These are phyloP conservation scores for Acrocephalus arundinaceus DNA, from an alignment of 2,113 vertebrate genomes.

Conservation along the genomic window DNA sequence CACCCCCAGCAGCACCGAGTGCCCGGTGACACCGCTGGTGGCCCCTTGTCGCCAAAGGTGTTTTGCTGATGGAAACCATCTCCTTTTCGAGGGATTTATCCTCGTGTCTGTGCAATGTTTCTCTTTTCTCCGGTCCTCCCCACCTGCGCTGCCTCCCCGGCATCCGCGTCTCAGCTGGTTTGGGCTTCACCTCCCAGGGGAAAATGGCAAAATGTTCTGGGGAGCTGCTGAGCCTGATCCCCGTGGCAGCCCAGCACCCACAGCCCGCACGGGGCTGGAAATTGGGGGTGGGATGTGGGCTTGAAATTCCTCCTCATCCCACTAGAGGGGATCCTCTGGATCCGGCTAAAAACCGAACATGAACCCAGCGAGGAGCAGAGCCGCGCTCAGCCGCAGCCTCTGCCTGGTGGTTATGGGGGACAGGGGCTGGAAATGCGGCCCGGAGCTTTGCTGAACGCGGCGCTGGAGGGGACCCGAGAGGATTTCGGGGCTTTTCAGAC, in stretches of 20 bases:
- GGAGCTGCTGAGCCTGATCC: accelerated
- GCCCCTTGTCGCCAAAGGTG: accelerated
- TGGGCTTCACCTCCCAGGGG: accelerated
- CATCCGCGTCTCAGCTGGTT: neutral
- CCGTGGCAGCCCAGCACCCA: neutral
- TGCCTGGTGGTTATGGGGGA: neutral
- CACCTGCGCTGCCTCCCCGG: accelerated
- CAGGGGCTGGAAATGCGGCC: neutral
- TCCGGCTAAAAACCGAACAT: neutral
- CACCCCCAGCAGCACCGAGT: accelerated
- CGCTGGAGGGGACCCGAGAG: accelerated
- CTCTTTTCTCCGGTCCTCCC: neutral
- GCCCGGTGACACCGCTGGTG: accelerated
- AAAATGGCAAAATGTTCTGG: accelerated
- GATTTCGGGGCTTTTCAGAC: neutral
- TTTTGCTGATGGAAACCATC: neutral
- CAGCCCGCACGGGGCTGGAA: neutral
- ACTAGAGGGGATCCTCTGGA: constrained; percentile 63
- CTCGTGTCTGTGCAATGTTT: accelerated
- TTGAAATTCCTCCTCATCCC: constrained; percentile 60
- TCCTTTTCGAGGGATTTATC: neutral
- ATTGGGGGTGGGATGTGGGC: neutral
- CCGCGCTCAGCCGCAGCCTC: neutral
- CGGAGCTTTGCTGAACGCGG: neutral
- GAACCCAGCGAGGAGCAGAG: neutral